Conservation (phyloP, 2,113 vertebrate species). For the Actenoides hombroni region DNA sequence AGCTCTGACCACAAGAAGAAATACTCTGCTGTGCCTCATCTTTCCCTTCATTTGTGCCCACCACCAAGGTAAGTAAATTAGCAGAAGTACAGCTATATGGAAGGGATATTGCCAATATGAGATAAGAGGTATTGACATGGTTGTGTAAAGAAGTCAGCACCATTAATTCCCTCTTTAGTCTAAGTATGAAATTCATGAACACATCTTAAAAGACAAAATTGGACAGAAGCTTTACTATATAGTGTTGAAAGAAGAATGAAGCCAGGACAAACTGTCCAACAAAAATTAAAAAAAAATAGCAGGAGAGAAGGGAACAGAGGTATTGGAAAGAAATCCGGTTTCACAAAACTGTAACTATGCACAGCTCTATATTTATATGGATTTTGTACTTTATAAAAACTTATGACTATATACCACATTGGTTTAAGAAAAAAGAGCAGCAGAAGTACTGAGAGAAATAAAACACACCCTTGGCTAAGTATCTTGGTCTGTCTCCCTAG, state of each 20-base stretch:
- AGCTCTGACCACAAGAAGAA: conserved; percentile 5
- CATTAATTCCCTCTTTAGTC: background rate
- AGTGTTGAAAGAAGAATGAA: background rate
- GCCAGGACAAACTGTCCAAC: background rate
- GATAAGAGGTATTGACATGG: background rate
- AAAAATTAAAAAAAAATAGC: background rate
- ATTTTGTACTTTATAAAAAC: conserved; percentile 34
- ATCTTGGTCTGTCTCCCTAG: background rate
- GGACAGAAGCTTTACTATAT: background rate
- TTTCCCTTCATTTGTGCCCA: background rate
- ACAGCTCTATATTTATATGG: background rate
- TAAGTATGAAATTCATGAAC: background rate
- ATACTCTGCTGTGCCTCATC: background rate
- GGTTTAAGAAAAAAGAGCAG: conserved; percentile 20
- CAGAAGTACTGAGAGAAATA: conserved; percentile 37
- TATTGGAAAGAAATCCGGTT: background rate
- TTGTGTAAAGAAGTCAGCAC: background rate
- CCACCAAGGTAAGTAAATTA: background rate
- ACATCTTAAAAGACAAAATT: background rate
- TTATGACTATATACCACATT: background rate
- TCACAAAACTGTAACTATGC: background rate
- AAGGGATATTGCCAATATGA: background rate
- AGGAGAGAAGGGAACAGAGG: background rate
- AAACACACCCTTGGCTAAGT: conserved; percentile 48
- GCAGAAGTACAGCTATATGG: background rate